These are phyloP conservation scores for Pygoscelis adeliae DNA, from an alignment of 2,113 vertebrate species.

Conservation along the genomic window DNA sequence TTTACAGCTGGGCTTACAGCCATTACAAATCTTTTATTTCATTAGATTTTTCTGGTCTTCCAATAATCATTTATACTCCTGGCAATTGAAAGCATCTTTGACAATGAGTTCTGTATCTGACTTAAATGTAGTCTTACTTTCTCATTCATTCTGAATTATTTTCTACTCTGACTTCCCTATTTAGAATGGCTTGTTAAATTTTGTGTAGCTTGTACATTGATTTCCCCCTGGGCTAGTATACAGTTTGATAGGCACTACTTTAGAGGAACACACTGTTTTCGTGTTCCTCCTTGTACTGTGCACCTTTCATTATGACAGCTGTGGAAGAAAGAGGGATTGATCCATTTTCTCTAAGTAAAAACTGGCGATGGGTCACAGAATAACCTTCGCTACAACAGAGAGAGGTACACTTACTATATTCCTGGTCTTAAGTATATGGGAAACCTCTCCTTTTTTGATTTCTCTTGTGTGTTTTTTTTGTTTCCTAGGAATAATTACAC, in stretches of 20 bases:
- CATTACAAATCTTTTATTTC: neutral
- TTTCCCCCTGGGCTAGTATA: neutral
- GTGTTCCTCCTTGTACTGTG: neutral
- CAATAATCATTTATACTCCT: neutral
- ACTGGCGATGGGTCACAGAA: neutral
- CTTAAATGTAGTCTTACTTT: neutral
- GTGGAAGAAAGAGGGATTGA: neutral
- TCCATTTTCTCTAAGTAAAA: neutral
- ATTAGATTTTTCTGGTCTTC: neutral
- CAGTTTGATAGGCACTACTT: neutral
- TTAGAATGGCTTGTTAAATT: neutral
- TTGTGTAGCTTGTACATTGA: neutral
- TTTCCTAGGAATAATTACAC: neutral
- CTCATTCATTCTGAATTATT: neutral
- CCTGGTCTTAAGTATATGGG: neutral
- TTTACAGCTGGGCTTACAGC: neutral
- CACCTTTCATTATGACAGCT: neutral
- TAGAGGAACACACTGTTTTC: neutral
- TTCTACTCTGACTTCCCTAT: neutral
- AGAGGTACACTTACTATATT: neutral
- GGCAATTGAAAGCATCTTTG: neutral
- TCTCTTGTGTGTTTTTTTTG: neutral
- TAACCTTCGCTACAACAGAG: neutral
- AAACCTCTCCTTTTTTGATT: neutral
- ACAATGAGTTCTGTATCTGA: neutral